phyloP scores from a whole-genome alignment of 2,888 invertebrate species.

The Aphodius sticticus region DNA sequence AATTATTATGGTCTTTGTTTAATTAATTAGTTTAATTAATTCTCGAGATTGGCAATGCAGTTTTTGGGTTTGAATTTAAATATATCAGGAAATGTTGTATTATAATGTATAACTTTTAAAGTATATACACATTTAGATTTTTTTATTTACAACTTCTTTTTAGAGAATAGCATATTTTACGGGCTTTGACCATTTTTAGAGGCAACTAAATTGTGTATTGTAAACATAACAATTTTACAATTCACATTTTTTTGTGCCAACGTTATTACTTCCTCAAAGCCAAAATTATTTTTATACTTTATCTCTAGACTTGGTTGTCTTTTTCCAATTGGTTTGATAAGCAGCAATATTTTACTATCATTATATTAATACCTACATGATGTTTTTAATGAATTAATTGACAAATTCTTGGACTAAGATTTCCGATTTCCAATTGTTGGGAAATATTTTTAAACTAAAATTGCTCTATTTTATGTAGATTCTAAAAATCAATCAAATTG shows the following conservation, averaged over 20 bases:
- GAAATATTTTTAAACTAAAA: background rate
- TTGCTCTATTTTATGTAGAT: background rate
- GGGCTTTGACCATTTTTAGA: background rate
- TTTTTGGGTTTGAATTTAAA: background rate
- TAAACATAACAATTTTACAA: background rate
- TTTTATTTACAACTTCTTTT: background rate
- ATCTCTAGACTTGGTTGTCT: too few species aligned
- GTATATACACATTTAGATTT: background rate
- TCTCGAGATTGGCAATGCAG: background rate
- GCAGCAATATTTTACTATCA: background rate
- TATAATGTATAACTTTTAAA: background rate
- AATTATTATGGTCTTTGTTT: background rate
- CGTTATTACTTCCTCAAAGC: background rate
- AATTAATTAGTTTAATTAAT: background rate
- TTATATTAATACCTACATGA: background rate
- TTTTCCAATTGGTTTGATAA: too few species aligned
- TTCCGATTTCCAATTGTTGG: background rate
- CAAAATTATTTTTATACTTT: background rate
- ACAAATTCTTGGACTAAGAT: too few species aligned
- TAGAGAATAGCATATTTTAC: background rate
- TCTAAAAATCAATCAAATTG: background rate
- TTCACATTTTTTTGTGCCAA: background rate
- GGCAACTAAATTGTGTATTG: background rate
- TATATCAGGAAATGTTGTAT: background rate
- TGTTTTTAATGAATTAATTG: background rate